Evolutionary conservation across 2,113 vertebrate genomes (phyloP), one percentile per base, ranked within the genome.

Genomic region (Podocnemis expansa): DNA sequence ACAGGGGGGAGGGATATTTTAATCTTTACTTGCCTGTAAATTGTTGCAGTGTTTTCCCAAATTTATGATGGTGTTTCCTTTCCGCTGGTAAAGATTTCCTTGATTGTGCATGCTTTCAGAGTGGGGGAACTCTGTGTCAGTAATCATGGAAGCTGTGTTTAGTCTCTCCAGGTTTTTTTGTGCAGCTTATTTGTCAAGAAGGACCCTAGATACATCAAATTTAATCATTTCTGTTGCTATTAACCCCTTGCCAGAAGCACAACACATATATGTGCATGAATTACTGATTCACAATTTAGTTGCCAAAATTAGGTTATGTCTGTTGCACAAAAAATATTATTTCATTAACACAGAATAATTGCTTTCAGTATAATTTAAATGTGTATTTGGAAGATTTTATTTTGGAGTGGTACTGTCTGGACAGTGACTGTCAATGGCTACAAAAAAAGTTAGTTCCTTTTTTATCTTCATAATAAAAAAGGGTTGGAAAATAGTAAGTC

Each of bases 111-210:
- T 49, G 34, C 29, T 16, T 31, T 80, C n/a, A n/a, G 34, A 78
- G 22, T 73, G 13, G 92, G 45, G 14, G 91, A 93, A 55, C 60
- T 80, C 63, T 70, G 22, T n/a, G n/a, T n/a, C n/a, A n/a, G n/a
- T n/a, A n/a, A n/a, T n/a, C n/a, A n/a, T n/a, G n/a, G n/a, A n/a
- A 2, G 51, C 86, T 14, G 17, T 81, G 19, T 0, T 83, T 43
- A 92, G 17, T 91, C 94, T 96, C 85, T 54, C 54, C 16, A 76
- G 27, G 27, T 89, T 92, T 91, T 60, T 87, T 55, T 22, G 3
- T 80, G 58, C 5, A 13, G 24, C 47, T 54, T 56, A 29, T 73
- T 52, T 51, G 41, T 88, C 8, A 4, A 22, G 54, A 86, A 54
- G 13, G 24, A 24, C 41, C 22, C 1, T 34, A 24, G 43, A 17